Base-by-base conservation (phyloP, 1,140 invertebrate species). In the Luehdorfia chinensis region DNA sequence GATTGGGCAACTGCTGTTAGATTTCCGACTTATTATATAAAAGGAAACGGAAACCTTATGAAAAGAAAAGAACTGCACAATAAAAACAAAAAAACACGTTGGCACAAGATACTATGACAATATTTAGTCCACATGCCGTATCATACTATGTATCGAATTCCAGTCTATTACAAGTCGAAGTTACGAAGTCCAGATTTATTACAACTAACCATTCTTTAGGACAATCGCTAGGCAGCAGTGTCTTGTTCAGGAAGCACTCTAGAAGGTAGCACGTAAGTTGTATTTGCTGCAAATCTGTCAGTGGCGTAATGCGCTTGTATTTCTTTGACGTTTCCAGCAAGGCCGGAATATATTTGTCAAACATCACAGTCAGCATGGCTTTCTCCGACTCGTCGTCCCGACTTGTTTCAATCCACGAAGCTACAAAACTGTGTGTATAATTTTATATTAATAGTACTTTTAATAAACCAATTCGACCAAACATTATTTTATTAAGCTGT, bases 261-360 rank as follows among this genome's bases (percentile, higher is more conserved):
- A 99, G 88, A 32, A 99, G 84, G 67, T 93, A 92, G 66, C 96
- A 98, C 5, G 97, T 89, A 90, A 97, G 96, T 81, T 97, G 92
- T 32, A 98, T 91, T 68, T 98, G 95, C 47, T 94, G 93, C 57
- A 98, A 93, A 69, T 98, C 96, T 1, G 94, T 93, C 7, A 99
- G 92, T 0, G 96, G 96, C 0, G 95, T 97, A 15, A 98, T 95
- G 62, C 95, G 96, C 68, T 97, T 97, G 73, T 98, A 96, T 67
- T 93, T 93, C 48, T 93, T 92, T 18, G 93, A 88, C 0, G 91
- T 90, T 53, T 98, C 96, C 27, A 98, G 84, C 48, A 95, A 88
- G 0, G 91, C 88, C 0, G 96, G 95, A n/a, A 98, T 93, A 72
- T 98, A 98, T 75, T 98, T 98, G 68, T 98, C 97, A 70, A 98